Percentiles rank a stretch among this genome's conserved stretches.
Evolutionary conservation across 1,140 invertebrate genomes (phyloP).

Genomic region (Zaprionus vittiger): DNA sequence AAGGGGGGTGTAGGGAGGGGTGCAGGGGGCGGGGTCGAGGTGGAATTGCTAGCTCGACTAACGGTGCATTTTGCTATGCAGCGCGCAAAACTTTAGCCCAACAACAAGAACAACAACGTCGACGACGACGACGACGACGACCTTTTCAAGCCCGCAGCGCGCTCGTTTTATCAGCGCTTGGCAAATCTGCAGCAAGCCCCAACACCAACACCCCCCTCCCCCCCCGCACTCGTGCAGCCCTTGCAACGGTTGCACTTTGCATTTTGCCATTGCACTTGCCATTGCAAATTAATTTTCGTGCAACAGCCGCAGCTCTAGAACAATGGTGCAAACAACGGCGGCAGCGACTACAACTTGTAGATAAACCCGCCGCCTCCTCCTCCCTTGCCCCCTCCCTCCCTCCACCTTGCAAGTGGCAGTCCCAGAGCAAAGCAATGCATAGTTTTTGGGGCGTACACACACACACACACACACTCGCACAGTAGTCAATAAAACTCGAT

Average conservation of each 20-base stretch:
- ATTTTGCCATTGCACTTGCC: slow-evolving; percentile 74
- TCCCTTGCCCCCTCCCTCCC: background rate
- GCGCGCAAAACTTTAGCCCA: slow-evolving; percentile 67
- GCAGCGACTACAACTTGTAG: slow-evolving; percentile 57
- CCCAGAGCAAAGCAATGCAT: slow-evolving; percentile 53
- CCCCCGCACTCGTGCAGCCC: slow-evolving; percentile 2
- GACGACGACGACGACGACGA: slow-evolving; percentile 47
- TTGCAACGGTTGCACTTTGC: slow-evolving; percentile 49
- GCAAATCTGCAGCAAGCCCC: slow-evolving; percentile 61
- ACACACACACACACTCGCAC: slow-evolving; percentile 17
- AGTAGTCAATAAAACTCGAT: slow-evolving; percentile 54
- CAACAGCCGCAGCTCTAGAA: slow-evolving; percentile 75
- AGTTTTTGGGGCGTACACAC: slow-evolving; percentile 58
- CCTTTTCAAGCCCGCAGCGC: slow-evolving; percentile 76
- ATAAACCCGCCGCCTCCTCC: background rate
- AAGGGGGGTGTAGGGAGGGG: background rate
- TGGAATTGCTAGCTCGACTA: slow-evolving; percentile 49
- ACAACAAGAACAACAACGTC: slow-evolving; percentile 42
- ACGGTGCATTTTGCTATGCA: slow-evolving; percentile 80
- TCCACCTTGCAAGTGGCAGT: slow-evolving; percentile 12
- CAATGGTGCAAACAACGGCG: slow-evolving; percentile 72
- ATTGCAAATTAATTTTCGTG: slow-evolving; percentile 80
- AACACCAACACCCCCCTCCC: background rate
- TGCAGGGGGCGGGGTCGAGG: background rate
- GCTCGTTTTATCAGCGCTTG: slow-evolving; percentile 73